Percentiles rank a stretch among this genome's conserved stretches.
These are phyloP conservation scores for Saguinus midas DNA, from an alignment of 2,113 vertebrate species.

Conservation along the genomic window DNA sequence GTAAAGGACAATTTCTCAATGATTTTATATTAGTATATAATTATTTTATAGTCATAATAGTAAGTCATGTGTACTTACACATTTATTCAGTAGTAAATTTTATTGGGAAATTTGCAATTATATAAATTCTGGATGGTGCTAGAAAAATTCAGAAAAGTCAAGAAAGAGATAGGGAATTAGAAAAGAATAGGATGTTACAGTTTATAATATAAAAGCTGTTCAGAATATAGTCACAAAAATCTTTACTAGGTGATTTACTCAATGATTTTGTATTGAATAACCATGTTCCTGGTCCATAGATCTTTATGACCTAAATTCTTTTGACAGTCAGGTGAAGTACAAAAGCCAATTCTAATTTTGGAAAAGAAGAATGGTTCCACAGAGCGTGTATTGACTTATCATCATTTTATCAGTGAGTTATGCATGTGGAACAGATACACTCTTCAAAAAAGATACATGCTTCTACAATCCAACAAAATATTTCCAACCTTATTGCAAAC, in stretches of 20 bases:
- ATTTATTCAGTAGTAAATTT: background rate
- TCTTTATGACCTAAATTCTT: background rate
- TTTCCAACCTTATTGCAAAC: background rate
- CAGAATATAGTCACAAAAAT: background rate
- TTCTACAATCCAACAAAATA: background rate
- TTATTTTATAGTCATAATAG: background rate
- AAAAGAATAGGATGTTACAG: background rate
- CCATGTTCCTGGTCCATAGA: background rate
- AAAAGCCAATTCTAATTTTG: constrained; percentile 19
- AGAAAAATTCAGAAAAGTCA: background rate
- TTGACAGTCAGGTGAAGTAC: background rate
- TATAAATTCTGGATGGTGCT: background rate
- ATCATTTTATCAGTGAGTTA: constrained; percentile 1
- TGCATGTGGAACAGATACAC: background rate
- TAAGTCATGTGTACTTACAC: background rate
- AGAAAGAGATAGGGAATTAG: background rate
- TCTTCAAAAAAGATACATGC: background rate
- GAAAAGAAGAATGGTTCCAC: background rate
- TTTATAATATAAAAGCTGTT: background rate
- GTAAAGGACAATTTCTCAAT: background rate
- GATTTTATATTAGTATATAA: background rate
- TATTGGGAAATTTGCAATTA: background rate
- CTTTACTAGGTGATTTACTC: background rate
- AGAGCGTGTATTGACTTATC: background rate
- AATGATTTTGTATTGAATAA: background rate